A percentile compares a stretch with the other conserved stretches of the same genome.
Evolutionary conservation across 2,797 vertebrate species (phyloP).

Genomic region (Sebastes minor): DNA sequence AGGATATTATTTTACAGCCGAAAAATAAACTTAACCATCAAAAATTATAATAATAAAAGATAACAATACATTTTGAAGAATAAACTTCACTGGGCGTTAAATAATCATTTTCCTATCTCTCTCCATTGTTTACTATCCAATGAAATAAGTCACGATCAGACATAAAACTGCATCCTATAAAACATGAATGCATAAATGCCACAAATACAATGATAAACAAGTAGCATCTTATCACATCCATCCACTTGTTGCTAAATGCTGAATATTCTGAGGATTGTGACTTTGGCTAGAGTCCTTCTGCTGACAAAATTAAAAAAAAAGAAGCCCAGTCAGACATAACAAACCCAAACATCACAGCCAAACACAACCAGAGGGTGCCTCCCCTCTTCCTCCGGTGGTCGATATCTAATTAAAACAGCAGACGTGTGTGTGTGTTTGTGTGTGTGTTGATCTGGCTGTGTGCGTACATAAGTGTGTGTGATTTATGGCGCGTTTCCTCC

Average conservation of each 20-base stretch:
- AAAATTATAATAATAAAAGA: too few relatives aligned
- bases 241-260: not conserved
- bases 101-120: not conserved
- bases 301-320: not conserved
- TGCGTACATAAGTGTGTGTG: constrained; percentile 40
- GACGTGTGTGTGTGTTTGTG: constrained; percentile 14
- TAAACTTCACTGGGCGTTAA: not conserved
- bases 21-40: not conserved
- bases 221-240: not conserved
- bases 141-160: not conserved
- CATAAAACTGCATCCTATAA: not conserved
- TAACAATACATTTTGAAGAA: not conserved
- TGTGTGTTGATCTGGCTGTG: constrained; percentile 14
- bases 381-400: constrained; percentile 51
- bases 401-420: constrained; percentile 81
- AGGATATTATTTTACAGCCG: not conserved
- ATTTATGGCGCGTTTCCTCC: constrained; percentile 62
- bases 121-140: not conserved
- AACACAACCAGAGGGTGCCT: constrained; percentile 21
- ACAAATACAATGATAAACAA: not conserved
- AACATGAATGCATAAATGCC: not conserved
- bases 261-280: not conserved
- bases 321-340: constrained; percentile 35
- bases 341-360: constrained; percentile 44
- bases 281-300: not conserved